Conservation (phyloP, 2,888 invertebrate species). For the Tipula vernalis region DNA sequence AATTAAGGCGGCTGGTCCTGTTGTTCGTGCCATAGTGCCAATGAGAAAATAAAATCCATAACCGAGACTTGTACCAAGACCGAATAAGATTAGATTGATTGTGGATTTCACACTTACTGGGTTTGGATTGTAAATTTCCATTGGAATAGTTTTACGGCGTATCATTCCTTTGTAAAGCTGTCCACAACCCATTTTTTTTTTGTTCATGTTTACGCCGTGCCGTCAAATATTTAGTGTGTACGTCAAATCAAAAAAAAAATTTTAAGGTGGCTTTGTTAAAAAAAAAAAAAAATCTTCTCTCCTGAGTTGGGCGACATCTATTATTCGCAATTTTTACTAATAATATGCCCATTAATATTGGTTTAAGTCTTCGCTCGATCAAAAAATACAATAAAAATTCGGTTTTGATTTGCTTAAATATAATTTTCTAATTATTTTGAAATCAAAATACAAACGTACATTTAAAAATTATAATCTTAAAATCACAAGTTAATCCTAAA, state of each 20-base stretch:
- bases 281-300: neutral
- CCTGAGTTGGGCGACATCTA: neutral
- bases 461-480: neutral
- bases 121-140: neutral
- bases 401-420: neutral
- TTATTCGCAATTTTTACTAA: neutral
- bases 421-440: neutral
- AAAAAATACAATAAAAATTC: neutral
- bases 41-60: neutral
- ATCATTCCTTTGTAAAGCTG: neutral
- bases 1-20: neutral
- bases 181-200: neutral
- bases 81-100: neutral
- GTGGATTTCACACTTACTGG: neutral
- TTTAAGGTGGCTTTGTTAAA: neutral
- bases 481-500: neutral
- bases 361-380: neutral
- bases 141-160: neutral
- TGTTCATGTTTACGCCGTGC: neutral
- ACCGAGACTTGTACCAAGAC: neutral
- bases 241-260: neutral
- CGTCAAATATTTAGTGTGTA: too few relatives aligned
- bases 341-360: neutral
- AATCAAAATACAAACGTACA: neutral
- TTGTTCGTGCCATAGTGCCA: neutral